phyloP scores from a whole-genome alignment of 2,888 invertebrate species.

The Alcis repandata region DNA sequence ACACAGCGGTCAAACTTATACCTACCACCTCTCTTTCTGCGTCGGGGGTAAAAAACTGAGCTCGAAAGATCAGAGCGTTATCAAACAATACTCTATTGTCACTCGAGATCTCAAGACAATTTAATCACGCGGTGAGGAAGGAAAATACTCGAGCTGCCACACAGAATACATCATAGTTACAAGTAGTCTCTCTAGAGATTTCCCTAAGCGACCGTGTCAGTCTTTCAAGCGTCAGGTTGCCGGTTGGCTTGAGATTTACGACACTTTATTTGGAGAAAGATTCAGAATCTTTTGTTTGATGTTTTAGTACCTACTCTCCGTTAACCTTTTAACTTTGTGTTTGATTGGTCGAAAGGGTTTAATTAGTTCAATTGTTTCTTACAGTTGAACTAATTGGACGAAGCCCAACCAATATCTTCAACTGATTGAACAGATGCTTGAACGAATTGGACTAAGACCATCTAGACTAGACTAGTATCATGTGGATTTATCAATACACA shows the following conservation, averaged over 20 bases:
- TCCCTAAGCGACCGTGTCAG: conserved; percentile 23
- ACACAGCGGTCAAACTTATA: too few species aligned
- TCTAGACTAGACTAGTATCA: too few species aligned
- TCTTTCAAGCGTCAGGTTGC: conserved; percentile 26
- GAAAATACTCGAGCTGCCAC: conserved; percentile 6
- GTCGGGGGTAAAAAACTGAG: too few species aligned
- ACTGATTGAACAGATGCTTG: too few species aligned
- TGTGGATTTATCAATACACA: too few species aligned
- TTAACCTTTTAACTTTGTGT: background rate
- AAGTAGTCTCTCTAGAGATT: conserved; percentile 14
- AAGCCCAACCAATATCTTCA: too few species aligned
- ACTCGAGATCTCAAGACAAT: conserved; percentile 25
- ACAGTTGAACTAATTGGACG: too few species aligned
- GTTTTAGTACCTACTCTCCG: background rate
- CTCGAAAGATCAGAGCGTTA: conserved; percentile 11
- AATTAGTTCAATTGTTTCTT: too few species aligned
- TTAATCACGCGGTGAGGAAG: conserved; percentile 20
- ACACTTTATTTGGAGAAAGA: conserved; percentile 3
- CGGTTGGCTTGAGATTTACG: conserved; percentile 23
- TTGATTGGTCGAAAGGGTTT: background rate
- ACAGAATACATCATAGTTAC: too few species aligned
- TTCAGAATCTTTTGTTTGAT: conserved; percentile 1
- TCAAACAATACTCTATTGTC: conserved; percentile 8
- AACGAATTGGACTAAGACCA: too few species aligned
- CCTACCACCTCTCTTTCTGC: too few species aligned